These are phyloP conservation scores for Balaenoptera acutorostrata DNA, from an alignment of 2,113 vertebrate genomes.

Conservation along the genomic window DNA sequence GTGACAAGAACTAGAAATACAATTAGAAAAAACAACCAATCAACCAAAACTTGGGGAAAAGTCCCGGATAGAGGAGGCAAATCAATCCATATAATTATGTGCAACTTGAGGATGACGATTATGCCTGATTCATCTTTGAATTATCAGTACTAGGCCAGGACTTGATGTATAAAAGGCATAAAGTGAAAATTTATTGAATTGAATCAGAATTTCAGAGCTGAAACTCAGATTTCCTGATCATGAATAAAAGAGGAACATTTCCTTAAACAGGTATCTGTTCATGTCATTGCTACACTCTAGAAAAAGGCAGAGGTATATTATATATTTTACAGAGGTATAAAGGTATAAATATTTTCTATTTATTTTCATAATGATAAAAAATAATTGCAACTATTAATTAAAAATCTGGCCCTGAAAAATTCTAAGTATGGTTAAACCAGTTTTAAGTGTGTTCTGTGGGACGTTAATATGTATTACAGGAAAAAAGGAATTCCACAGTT, in stretches of 20 bases:
- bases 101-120: background rate
- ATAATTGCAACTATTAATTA: background rate
- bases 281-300: background rate
- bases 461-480: background rate
- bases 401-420: background rate
- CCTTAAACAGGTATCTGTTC: background rate
- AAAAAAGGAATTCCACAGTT: background rate
- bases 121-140: background rate
- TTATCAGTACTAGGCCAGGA: background rate
- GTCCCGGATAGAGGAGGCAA: background rate
- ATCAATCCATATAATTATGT: background rate
- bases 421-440: background rate
- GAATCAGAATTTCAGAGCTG: conserved; percentile 6
- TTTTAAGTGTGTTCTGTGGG: background rate
- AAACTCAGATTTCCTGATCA: background rate
- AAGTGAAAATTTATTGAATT: background rate
- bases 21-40: background rate
- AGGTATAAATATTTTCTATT: background rate
- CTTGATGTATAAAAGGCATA: background rate
- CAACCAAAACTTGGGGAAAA: background rate
- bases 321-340: no score
- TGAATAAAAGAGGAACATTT: conserved; percentile 4
- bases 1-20: background rate
- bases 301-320: background rate
- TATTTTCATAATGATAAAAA: background rate